phyloP scores from a whole-genome alignment of 2,113 vertebrate genomes.

The Dipodomys ordii region DNA sequence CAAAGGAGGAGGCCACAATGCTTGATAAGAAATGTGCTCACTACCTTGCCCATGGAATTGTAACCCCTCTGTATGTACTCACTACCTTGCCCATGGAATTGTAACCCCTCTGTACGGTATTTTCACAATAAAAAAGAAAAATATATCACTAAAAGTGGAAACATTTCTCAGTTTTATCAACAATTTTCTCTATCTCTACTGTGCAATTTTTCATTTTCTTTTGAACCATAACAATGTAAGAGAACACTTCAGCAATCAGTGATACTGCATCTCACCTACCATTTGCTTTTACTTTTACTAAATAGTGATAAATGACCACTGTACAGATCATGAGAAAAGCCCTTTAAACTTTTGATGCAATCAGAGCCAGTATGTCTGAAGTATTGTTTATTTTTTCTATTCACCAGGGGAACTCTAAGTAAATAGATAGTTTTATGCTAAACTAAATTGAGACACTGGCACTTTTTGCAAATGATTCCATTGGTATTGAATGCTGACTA shows the following conservation, averaged over 20 bases:
- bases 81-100: too few relatives aligned
- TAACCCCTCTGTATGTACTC: too few relatives aligned
- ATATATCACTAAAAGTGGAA: neutral
- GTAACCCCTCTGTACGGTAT: too few relatives aligned
- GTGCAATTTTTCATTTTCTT: neutral
- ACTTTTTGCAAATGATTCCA: slow-evolving; percentile 52
- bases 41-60: too few relatives aligned
- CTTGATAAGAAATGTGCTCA: too few relatives aligned
- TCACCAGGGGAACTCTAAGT: neutral
- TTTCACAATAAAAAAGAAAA: neutral
- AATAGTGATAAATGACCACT: neutral
- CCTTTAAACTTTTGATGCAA: neutral
- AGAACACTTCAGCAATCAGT: neutral
- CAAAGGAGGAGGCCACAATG: too few relatives aligned
- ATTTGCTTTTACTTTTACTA: neutral
- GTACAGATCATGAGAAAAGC: neutral
- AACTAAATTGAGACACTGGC: slow-evolving; percentile 35
- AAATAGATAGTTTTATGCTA: slow-evolving; percentile 4
- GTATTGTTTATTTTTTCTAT: neutral
- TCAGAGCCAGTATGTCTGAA: neutral
- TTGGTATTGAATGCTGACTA: slow-evolving; percentile 56
- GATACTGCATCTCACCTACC: neutral
- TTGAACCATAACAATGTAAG: neutral
- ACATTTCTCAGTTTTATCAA: neutral
- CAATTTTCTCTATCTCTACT: neutral